Evolutionary conservation across 2,888 invertebrate genomes (phyloP).

Genomic region (Fissipunctia ypsillon): DNA sequence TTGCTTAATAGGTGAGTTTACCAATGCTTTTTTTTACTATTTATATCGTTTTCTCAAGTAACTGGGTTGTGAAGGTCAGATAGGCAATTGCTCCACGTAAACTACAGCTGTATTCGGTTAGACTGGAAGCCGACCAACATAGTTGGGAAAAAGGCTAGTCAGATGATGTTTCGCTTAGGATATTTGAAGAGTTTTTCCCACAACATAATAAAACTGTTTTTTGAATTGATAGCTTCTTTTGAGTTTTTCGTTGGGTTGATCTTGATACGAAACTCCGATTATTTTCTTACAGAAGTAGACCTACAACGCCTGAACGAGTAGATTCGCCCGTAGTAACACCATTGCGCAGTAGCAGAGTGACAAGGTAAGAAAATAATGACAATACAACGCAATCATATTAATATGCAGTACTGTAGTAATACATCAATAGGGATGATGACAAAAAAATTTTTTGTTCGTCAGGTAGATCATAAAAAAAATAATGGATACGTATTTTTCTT

Average conservation of each 20-base stretch:
- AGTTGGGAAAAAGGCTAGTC: not conserved
- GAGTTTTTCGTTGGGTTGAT: not conserved
- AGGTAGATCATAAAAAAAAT: no score
- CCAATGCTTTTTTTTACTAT: not conserved
- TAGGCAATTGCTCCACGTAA: not conserved
- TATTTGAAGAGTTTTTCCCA: not conserved
- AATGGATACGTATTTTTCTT: no score
- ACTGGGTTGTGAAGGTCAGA: not conserved
- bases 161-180: no score
- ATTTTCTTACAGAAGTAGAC: conserved; percentile 73
- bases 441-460: no score
- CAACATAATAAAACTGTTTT: not conserved
- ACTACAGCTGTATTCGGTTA: not conserved
- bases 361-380: conserved; percentile 72
- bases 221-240: not conserved
- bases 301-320: conserved; percentile 78
- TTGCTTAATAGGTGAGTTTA: conserved; percentile 74
- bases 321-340: conserved; percentile 79
- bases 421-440: no score
- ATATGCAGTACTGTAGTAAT: not conserved
- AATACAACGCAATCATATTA: not conserved
- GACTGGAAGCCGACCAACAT: not conserved
- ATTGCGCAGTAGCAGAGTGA: conserved; percentile 66
- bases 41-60: not conserved
- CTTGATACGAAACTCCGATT: not conserved